These are phyloP conservation scores for Rattus rattus DNA, from an alignment of 2,113 vertebrate species.

Conservation along the genomic window DNA sequence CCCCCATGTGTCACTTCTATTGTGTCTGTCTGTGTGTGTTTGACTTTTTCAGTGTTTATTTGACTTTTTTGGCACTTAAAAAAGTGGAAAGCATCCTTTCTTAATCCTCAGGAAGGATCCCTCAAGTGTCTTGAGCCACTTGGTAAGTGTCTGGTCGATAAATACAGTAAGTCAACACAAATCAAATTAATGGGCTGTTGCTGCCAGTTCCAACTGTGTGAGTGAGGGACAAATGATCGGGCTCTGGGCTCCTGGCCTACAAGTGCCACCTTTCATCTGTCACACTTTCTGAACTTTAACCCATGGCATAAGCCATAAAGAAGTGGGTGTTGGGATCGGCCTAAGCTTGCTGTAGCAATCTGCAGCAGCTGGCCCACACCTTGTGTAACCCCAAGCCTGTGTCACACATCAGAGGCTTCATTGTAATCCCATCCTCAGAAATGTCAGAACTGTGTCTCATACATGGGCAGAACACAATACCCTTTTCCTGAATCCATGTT, in stretches of 20 bases:
- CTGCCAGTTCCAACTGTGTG: not conserved
- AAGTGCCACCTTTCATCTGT: not conserved
- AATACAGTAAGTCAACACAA: not conserved
- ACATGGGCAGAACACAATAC: not conserved
- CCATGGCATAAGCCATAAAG: not conserved
- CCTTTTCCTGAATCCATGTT: not conserved
- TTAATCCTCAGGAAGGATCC: not conserved
- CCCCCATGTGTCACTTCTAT: not conserved
- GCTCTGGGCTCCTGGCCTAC: not conserved
- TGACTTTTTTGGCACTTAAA: not conserved
- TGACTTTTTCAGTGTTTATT: not conserved
- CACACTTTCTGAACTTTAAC: slow-evolving; percentile 57
- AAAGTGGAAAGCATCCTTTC: not conserved
- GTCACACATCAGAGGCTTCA: not conserved
- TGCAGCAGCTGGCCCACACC: not conserved
- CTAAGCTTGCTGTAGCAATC: slow-evolving; percentile 42
- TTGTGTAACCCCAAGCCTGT: not conserved
- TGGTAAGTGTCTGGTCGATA: slow-evolving; percentile 3
- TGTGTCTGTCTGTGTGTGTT: not conserved
- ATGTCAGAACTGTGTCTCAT: not conserved
- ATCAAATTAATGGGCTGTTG: not conserved
- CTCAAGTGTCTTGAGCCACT: not conserved
- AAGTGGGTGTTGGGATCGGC: not conserved
- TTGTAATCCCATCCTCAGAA: not conserved
- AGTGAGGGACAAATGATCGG: not conserved